Evolutionary conservation across 1,140 invertebrate species (phyloP).

Genomic region (Gerris buenoi): DNA sequence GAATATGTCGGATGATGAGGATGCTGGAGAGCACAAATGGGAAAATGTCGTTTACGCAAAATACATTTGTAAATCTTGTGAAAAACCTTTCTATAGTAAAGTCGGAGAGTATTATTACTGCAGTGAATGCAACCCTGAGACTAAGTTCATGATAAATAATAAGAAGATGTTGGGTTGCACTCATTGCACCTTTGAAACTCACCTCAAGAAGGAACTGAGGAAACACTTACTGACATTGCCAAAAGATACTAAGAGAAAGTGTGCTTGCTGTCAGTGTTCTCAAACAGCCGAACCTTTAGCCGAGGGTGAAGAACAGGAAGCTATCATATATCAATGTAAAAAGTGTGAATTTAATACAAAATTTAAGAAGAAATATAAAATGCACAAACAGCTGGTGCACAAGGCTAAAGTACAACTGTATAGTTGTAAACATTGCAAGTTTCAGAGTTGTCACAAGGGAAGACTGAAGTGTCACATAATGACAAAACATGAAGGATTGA

Average conservation of each 20-base stretch:
- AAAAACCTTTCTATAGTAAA: background rate
- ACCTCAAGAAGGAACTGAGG: background rate
- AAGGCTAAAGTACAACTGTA: background rate
- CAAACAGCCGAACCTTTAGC: background rate
- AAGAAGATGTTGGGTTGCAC: background rate
- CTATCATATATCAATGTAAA: background rate
- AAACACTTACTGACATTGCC: background rate
- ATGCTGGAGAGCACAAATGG: background rate
- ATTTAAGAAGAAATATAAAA: background rate
- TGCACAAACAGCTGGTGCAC: background rate
- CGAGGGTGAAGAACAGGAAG: background rate
- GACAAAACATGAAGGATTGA: background rate
- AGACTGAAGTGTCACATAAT: background rate
- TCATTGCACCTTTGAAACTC: background rate
- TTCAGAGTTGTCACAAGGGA: background rate
- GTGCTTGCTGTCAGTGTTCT: background rate
- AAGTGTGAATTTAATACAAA: background rate
- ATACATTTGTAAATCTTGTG: background rate
- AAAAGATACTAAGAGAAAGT: background rate
- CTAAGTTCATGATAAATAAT: background rate
- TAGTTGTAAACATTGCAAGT: slow-evolving; percentile 2
- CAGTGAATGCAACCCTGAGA: background rate
- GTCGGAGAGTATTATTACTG: background rate
- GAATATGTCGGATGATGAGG: background rate
- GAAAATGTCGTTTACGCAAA: background rate